These are phyloP conservation scores for Crossocerus cetratus DNA, from an alignment of 2,888 invertebrate genomes.

Conservation along the genomic window DNA sequence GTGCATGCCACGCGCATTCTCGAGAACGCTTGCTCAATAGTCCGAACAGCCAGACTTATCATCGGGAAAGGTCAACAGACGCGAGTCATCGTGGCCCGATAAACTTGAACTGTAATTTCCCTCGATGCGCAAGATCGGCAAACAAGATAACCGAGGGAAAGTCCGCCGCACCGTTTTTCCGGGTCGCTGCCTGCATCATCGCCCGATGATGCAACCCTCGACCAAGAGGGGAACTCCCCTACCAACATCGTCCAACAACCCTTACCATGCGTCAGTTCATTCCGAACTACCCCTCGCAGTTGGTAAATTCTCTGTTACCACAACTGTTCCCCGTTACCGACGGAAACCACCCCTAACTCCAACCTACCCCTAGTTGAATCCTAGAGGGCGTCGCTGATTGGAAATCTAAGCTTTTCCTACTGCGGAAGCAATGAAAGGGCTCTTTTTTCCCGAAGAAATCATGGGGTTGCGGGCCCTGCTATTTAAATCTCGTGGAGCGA, in stretches of 20 bases:
- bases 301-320: not conserved
- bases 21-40: too few species aligned
- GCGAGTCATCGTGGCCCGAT: not conserved
- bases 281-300: not conserved
- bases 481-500: not conserved
- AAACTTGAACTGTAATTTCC: not conserved
- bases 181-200: not conserved
- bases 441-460: not conserved
- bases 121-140: not conserved
- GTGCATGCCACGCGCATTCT: too few species aligned
- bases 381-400: slow-evolving; percentile 23
- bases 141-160: not conserved
- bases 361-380: not conserved
- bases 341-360: slow-evolving; percentile 8
- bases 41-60: not conserved
- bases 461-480: not conserved
- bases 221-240: not conserved
- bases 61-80: not conserved
- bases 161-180: not conserved
- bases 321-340: slow-evolving; percentile 20
- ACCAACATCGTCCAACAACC: not conserved
- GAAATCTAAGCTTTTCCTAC: not conserved
- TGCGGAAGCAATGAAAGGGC: too few species aligned
- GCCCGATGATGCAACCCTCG: not conserved
- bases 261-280: slow-evolving; percentile 17